Evolutionary conservation across 2,888 invertebrate genomes (phyloP), one percentile per base, ranked within the genome.

Genomic region (Uloborus plumipes): DNA sequence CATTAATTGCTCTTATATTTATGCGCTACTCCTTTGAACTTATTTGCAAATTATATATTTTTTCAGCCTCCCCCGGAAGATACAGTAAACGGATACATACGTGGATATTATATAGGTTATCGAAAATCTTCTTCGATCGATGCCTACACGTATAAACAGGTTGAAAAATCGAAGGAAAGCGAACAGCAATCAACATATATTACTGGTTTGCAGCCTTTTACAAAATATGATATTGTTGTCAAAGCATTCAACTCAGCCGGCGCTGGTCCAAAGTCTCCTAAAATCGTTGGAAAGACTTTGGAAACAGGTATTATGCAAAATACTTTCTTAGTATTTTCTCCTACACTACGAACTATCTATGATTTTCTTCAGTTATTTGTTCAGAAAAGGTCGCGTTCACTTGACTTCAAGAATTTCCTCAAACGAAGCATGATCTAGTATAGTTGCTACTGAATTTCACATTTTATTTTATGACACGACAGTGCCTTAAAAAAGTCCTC

Each of bases 191-290:
- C 82, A 13, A 95, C 95, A 89, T 94, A 94, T 88, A 93, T 95
- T 88, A 91, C 92, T 84, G 94, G 94, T 87, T 90, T 95, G 64
- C 94, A 94, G 91, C 92, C 89, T 89, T 98, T 97, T 90, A 97
- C 97, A 0, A 96, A 96, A 89, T 98, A 98, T 90, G 94, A 96
- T 16, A 94, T 97, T 39, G 96, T 97, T 20, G 95, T 97, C 13
- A 97, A 97, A 90, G 96, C 96, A 0, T 97, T 95, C 89, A 98
- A 98, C 90, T 95, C 95, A 89, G 94, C 96, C 87, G 98, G 97
- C 15, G 94, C 95, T 1, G 97, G 98, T 49, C 98, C 98, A 0
- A 93, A 95, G 88, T 95, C 96, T 61, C 93, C 94, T 70, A 96
- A 97, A 89, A 93, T 94, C 58, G 94, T 94, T 87, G 96, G 96